Conservation (phyloP, 2,113 vertebrate genomes). For the Sigmodon hispidus region DNA sequence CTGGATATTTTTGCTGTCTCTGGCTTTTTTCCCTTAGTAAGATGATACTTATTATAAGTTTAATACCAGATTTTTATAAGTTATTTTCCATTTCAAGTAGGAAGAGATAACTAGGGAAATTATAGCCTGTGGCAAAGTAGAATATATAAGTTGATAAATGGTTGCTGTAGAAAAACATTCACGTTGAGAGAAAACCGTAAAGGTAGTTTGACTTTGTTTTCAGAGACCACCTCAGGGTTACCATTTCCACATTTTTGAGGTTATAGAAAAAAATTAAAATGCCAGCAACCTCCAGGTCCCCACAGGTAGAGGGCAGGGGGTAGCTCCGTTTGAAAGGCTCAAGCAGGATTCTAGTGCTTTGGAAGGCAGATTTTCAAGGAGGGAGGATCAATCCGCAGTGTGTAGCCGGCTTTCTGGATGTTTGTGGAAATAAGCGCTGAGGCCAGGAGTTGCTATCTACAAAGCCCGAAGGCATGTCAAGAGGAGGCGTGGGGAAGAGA, state of each 20-base stretch:
- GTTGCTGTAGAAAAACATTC: not conserved
- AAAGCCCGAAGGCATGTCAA: slow-evolving; percentile 57
- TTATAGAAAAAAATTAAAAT: slow-evolving; percentile 58
- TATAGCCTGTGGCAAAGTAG: slow-evolving; percentile 22
- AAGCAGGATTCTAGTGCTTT: slow-evolving; percentile 36
- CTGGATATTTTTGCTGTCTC: slow-evolving; percentile 22
- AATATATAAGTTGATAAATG: not conserved
- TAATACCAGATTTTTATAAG: slow-evolving; percentile 36
- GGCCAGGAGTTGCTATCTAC: slow-evolving; percentile 50
- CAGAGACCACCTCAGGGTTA: not conserved
- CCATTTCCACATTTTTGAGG: slow-evolving; percentile 23
- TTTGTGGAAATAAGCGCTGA: slow-evolving; percentile 60
- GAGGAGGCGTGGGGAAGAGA: slow-evolving; percentile 9
- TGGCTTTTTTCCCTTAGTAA: not conserved
- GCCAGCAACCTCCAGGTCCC: not conserved
- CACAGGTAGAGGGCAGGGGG: not conserved
- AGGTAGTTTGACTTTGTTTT: slow-evolving; percentile 44
- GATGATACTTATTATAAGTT: slow-evolving; percentile 48
- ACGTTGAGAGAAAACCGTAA: not conserved
- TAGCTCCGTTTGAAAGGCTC: slow-evolving; percentile 31
- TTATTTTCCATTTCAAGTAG: not conserved
- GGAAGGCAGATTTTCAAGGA: slow-evolving; percentile 57
- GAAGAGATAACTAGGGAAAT: slow-evolving; percentile 7
- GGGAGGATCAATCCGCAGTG: slow-evolving; percentile 57
- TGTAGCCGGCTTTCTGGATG: slow-evolving; percentile 67